Evolutionary conservation across 2,113 vertebrate species (phyloP).

Genomic region (Megaceryle torquata): DNA sequence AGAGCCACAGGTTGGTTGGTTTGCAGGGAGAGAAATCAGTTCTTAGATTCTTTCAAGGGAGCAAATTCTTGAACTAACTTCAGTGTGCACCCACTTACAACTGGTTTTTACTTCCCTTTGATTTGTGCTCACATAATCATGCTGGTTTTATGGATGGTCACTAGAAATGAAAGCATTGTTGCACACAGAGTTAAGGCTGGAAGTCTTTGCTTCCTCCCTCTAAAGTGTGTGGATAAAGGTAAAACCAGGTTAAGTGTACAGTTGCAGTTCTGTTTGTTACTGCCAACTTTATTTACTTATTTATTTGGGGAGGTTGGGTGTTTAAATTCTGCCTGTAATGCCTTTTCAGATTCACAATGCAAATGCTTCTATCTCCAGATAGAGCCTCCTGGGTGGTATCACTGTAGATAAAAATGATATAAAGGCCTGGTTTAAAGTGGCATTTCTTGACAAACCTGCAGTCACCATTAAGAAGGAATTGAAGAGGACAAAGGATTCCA

Average conservation of each 20-base stretch:
- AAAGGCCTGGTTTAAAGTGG: not conserved
- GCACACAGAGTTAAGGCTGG: not conserved
- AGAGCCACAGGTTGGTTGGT: not conserved
- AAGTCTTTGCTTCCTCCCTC: not conserved
- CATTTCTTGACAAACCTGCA: not conserved
- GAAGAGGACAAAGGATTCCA: not conserved
- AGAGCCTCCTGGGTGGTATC: not conserved
- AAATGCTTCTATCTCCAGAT: not conserved
- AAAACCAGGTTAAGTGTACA: not conserved
- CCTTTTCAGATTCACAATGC: not conserved
- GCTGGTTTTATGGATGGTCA: not conserved
- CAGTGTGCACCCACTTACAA: not conserved
- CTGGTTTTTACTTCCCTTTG: not conserved
- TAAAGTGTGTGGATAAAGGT: not conserved
- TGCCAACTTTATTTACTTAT: not conserved
- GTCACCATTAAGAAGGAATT: not conserved
- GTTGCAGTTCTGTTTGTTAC: not conserved
- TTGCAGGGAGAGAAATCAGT: not conserved
- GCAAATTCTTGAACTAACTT: not conserved
- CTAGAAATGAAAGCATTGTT: not conserved
- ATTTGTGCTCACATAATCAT: fast-evolving
- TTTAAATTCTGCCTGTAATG: not conserved
- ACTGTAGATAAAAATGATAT: not conserved
- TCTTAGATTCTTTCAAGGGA: not conserved
- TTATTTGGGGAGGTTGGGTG: too few relatives aligned